Conservation (phyloP, 2,797 vertebrate genomes). For the Staurois parvus region DNA sequence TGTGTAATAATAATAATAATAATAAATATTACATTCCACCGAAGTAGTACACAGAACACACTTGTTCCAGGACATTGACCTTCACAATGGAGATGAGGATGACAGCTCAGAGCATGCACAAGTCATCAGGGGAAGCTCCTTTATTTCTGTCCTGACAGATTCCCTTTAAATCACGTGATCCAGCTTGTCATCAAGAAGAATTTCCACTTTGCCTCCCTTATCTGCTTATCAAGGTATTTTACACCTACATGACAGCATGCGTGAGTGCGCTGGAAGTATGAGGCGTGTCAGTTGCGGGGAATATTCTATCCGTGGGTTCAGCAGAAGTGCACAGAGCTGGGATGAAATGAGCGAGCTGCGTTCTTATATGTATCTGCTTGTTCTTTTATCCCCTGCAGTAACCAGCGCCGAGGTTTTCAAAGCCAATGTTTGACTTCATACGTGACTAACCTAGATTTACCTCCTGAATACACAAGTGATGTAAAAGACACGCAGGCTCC, state of each 20-base stretch:
- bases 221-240: conserved; percentile 17
- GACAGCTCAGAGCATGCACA: no score
- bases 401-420: neutral
- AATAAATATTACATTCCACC: no score
- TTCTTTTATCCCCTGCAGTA: conserved; percentile 12
- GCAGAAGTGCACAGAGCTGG: neutral
- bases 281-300: conserved; percentile 17
- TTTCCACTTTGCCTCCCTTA: neutral
- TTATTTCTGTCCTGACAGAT: no score
- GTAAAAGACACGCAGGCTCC: neutral
- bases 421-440: conserved; percentile 6
- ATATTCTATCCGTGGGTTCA: conserved; percentile 1
- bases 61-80: no score
- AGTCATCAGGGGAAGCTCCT: no score
- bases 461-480: conserved; percentile 8
- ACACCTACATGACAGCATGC: neutral
- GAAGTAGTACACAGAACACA: no score
- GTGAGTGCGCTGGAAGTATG: conserved; percentile 14
- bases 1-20: no score
- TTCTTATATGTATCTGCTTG: conserved; percentile 1
- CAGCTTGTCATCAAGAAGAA: neutral
- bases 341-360: neutral
- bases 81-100: no score
- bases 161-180: neutral
- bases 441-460: neutral